Conservation (phyloP, 1,140 invertebrate genomes). For the Pectinophora gossypiella region DNA sequence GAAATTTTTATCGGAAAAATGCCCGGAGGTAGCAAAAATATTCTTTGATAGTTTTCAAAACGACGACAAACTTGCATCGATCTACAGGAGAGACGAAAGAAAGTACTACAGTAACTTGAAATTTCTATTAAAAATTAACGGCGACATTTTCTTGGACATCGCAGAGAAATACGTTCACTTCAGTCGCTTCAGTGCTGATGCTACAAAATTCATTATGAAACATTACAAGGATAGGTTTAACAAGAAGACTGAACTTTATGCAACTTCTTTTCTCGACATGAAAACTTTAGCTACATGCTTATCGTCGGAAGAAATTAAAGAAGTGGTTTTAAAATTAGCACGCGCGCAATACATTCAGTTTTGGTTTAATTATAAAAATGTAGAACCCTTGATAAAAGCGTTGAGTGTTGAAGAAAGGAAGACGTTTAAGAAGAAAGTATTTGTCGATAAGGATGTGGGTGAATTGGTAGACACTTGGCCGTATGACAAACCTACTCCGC, state of each 20-base stretch:
- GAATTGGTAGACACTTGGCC: conserved; percentile 20
- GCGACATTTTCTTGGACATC: conserved; percentile 42
- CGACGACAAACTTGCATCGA: too few species aligned
- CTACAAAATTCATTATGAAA: conserved; percentile 34
- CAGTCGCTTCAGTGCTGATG: conserved; percentile 18
- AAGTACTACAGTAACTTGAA: conserved; percentile 32
- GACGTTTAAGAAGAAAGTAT: conserved; percentile 34
- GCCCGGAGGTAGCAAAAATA: conserved; percentile 23
- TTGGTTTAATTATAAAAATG: conserved; percentile 38
- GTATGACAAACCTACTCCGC: conserved; percentile 10
- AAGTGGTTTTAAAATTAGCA: conserved; percentile 32
- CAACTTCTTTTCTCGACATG: conserved; percentile 29
- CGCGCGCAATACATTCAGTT: conserved; percentile 30
- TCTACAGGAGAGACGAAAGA: conserved; percentile 26
- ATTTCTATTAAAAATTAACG: conserved; percentile 35
- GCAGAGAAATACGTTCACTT: conserved; percentile 17
- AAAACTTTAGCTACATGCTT: conserved; percentile 31
- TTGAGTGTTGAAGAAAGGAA: conserved; percentile 30
- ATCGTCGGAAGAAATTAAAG: conserved; percentile 28
- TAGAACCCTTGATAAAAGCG: conserved; percentile 41
- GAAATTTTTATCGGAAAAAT: conserved; percentile 38
- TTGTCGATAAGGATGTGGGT: conserved; percentile 35
- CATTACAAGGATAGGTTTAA: conserved; percentile 31
- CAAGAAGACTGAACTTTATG: conserved; percentile 38
- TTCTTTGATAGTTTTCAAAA: too few species aligned